A percentile compares a stretch with the other conserved stretches of the same genome.
These are phyloP conservation scores for Chirona hameri DNA, from an alignment of 2,888 invertebrate species.

Conservation along the genomic window DNA sequence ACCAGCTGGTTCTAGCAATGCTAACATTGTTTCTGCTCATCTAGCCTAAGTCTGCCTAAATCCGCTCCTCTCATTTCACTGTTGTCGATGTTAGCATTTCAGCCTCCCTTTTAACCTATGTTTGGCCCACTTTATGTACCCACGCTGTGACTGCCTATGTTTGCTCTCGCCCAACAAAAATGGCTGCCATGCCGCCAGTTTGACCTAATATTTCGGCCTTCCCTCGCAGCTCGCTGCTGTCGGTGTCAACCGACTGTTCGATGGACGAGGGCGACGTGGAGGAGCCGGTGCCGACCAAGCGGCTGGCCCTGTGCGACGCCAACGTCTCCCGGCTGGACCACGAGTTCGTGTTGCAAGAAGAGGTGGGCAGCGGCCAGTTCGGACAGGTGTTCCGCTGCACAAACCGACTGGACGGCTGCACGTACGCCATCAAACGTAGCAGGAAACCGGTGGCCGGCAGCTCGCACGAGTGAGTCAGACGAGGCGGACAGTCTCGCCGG, in stretches of 20 bases:
- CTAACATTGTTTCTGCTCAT: no score
- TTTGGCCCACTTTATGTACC: no score
- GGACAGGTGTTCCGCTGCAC: slow-evolving; percentile 84
- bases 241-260: slow-evolving; percentile 31
- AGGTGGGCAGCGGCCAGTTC: slow-evolving; percentile 81
- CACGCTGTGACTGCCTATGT: no score
- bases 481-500: not conserved
- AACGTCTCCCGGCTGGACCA: slow-evolving; percentile 52
- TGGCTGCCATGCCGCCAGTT: no score
- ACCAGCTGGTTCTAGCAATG: no score
- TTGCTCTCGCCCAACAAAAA: no score
- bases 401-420: slow-evolving; percentile 84
- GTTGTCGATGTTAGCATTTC: no score
- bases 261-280: slow-evolving; percentile 38
- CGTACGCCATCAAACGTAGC: slow-evolving; percentile 84
- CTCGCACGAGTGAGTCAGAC: slow-evolving; percentile 61
- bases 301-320: slow-evolving; percentile 38
- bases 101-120: no score
- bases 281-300: slow-evolving; percentile 37
- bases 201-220: no score
- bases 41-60: no score
- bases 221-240: not conserved
- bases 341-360: slow-evolving; percentile 77
- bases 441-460: slow-evolving; percentile 83
- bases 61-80: no score